Conservation (phyloP, 2,113 vertebrate species). For the Meleagris gallopavo region DNA sequence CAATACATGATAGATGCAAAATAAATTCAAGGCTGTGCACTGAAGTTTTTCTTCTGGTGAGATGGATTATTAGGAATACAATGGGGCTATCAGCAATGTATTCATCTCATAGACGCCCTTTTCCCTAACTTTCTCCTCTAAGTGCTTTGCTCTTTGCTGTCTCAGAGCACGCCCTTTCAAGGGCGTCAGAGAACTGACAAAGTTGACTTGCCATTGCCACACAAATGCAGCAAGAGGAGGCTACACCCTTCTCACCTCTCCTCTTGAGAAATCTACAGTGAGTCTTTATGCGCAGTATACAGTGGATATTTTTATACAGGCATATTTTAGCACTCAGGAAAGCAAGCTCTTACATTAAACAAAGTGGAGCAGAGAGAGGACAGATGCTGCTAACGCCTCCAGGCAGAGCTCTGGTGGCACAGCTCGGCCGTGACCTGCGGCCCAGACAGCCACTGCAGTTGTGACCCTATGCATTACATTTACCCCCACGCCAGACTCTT, state of each 20-base stretch:
- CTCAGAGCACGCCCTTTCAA: conserved; percentile 23
- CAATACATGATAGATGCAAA: conserved; percentile 4
- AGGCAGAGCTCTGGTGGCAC: not conserved
- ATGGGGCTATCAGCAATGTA: conserved; percentile 23
- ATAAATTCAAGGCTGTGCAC: conserved; percentile 34
- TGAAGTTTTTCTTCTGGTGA: conserved; percentile 41
- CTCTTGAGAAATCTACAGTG: not conserved
- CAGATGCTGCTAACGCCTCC: not conserved
- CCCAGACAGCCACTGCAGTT: not conserved
- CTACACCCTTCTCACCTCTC: not conserved
- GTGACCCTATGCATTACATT: not conserved
- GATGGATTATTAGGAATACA: conserved; percentile 59
- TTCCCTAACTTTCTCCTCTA: conserved; percentile 27
- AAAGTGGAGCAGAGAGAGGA: not conserved
- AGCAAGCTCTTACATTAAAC: not conserved
- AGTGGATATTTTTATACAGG: not conserved
- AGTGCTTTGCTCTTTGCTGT: not conserved
- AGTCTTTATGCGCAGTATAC: not conserved
- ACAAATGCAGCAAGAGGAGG: not conserved
- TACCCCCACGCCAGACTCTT: not conserved
- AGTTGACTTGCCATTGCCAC: not conserved
- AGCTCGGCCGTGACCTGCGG: not conserved
- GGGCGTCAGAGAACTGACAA: conserved; percentile 20
- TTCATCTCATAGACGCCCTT: not conserved
- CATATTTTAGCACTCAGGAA: conserved; percentile 18